Evolutionary conservation across 2,797 vertebrate genomes (phyloP), one percentile per base, ranked within the genome.

Genomic region (Knipowitschia caucasica): DNA sequence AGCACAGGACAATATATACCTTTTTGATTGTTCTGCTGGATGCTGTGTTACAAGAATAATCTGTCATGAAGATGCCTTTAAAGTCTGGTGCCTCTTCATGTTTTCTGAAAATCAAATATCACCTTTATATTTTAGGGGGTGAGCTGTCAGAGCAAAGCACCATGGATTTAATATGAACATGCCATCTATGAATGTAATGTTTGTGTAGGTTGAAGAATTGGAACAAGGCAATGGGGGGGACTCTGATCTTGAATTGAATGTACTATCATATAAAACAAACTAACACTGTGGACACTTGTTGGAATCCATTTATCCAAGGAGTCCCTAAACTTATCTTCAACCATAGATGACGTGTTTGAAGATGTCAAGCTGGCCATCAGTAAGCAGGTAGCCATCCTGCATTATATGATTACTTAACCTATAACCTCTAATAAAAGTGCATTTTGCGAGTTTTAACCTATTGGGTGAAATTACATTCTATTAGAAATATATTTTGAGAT

Each of bases 11-110:
- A 92, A 94, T 71, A 96, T 98, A 70, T 91, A 97, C 59, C 80
- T 94, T 56, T 69, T 92, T 65, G 95, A 98, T 73, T 95, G 80
- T 94, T 99, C 92, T 99, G 97, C 83, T 99, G 96, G 96, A 96
- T 94, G 2, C 85, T 98, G 35, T 95, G 93, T 78, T 93, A 88
- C 69, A 94, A 89, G 80, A 97, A 96, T 82, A 94, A 94, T 46
- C 87, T 97, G 40, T 83, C 82, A 95, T 7, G 88, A 93, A 2
- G 93, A 98, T 4, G 91, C 94, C 18, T 99, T 96, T 86, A 98
- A 95, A 90, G 85, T 98, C 29, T 99, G 97, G 96, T 93, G 95
- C 84, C 93, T 98, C 77, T 99, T 98, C 80, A 99, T 98, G 78
- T 90, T 99, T 60, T 95, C 96, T 2, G 97, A 99, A 61, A 94